Evolutionary conservation across 2,888 invertebrate species (phyloP).

Genomic region (Ochropleura leucogaster): DNA sequence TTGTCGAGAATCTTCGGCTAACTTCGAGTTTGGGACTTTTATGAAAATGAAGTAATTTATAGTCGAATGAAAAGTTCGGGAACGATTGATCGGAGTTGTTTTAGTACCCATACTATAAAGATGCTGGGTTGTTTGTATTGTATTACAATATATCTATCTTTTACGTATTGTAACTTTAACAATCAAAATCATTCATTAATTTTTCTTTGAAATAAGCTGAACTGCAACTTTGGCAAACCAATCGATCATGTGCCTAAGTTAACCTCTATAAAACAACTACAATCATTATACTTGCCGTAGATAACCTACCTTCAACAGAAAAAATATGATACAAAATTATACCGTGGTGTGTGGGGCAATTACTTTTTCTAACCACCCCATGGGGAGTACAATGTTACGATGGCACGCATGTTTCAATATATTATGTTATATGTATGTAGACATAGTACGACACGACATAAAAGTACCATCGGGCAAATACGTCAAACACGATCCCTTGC

Average conservation of each 20-base stretch:
- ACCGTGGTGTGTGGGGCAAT: slow-evolving; percentile 37
- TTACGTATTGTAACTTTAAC: not conserved
- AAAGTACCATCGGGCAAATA: slow-evolving; percentile 7
- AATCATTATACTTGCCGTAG: not conserved
- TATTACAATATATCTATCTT: not conserved
- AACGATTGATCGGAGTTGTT: slow-evolving; percentile 21
- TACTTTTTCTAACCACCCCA: slow-evolving; percentile 49
- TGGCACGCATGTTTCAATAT: slow-evolving; percentile 24
- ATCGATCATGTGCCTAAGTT: slow-evolving; percentile 2
- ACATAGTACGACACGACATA: slow-evolving; percentile 18
- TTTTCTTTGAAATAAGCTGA: not conserved
- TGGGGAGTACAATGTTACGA: slow-evolving; percentile 27
- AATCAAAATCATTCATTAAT: not conserved
- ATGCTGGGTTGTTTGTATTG: not conserved
- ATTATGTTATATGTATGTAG: slow-evolving; percentile 2
- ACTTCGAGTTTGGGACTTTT: slow-evolving; percentile 38
- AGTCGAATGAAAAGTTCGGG: slow-evolving; percentile 6
- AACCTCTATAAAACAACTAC: not conserved
- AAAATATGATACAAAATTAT: slow-evolving; percentile 35
- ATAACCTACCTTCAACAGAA: not conserved
- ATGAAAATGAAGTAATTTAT: slow-evolving; percentile 41
- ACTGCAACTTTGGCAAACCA: not conserved
- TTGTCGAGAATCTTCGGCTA: slow-evolving; percentile 38
- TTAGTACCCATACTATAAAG: slow-evolving; percentile 2
- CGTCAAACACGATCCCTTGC: slow-evolving; percentile 6